Evolutionary conservation across 2,113 vertebrate species (phyloP), one percentile per base, ranked within the genome.

Genomic region (Corythoichthys haematopterus): DNA sequence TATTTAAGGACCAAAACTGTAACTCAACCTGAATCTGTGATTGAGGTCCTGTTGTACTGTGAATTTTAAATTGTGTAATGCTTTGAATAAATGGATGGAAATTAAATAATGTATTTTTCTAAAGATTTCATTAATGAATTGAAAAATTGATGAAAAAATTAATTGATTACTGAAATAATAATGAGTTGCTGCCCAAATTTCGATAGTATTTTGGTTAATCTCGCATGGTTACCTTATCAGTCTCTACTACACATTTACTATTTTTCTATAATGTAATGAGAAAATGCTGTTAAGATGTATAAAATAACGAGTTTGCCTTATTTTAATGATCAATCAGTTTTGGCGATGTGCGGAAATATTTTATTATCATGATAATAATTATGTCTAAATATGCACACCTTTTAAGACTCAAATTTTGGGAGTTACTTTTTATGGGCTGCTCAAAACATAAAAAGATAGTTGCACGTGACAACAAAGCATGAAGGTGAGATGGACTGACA

Each of bases 371-470:
- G 0, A 11, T 6, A 6, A 47, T 64, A 16, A 35, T 48, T 7
- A 64, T 28, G 16, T 28, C 2, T 43, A 63, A 46, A 20, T 28
- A 28, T 43, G 40, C 1, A 61, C 0, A 40, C 40, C 40, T 8
- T 28, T 28, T 28, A 28, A 28, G 20, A 28, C 20, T 28, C 20
- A 28, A 28, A 28, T 28, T 28, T 43, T 43, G 40, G 40, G 40
- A 43, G 6, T 3, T 12, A 20, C n/a, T 7, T 45, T 9, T 43
- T 45, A 47, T 12, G 43, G 61, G 11, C 28, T 33, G 9, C 71
- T 87, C 65, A 88, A 88, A 89, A 72, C 63, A 80, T 85, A 83
- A 70, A 78, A 36, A 53, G 80, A 67, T 53, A 13, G 16, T 75
- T 60, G n/a, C 14, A 58, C 59, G 57, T 64, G 38, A 66, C 68